Evolutionary conservation across 2,888 invertebrate genomes (phyloP), one percentile per base, ranked within the genome.

Genomic region (Protonemura montana): DNA sequence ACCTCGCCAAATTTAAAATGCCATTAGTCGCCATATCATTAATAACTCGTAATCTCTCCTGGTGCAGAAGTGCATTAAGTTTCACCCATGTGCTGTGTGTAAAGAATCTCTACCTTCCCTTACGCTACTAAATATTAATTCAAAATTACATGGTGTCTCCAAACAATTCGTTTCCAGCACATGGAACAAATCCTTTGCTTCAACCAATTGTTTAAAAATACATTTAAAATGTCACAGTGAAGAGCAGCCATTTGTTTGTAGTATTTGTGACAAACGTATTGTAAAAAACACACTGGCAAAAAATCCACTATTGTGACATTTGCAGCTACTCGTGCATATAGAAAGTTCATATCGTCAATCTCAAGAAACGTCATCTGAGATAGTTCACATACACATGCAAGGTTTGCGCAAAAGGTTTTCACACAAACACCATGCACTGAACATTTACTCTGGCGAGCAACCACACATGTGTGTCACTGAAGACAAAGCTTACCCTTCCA

Each of bases 401-500:
- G 0, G 21, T 86, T 13, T 88, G 88, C n/a, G 86, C 85, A 13
- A 88, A 87, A 81, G 86, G 87, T 13, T 86, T 87, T 85, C 86
- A 87, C 80, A 86, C 87, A 21, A 87, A 85, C 35, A 85, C 86
- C 86, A 30, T 86, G 85, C n/a, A 85, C 86, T 41, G 85, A 84
- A 42, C 86, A 87, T 30, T 42, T 86, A 26, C 87, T 86, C 26
- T 81, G 90, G 86, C 92, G 92, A n/a, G 91, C 92, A 87, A 87
- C 89, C 92, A 25, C 92, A 91, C 82, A 90, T 90, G 78, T 92
- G 92, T 88, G 89, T 89, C 27, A 88, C 90, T 13, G 92, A 92
- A 88, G 91, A 91, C 5, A 91, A 92, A 78, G 91, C 91, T 87
- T 94, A 94, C 89, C 92, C 93, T 0, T 92, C 93, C 81, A 92